Evolutionary conservation across 2,113 vertebrate species (phyloP), one percentile per base, ranked within the genome.

Genomic region (Oreocharis arfaki): DNA sequence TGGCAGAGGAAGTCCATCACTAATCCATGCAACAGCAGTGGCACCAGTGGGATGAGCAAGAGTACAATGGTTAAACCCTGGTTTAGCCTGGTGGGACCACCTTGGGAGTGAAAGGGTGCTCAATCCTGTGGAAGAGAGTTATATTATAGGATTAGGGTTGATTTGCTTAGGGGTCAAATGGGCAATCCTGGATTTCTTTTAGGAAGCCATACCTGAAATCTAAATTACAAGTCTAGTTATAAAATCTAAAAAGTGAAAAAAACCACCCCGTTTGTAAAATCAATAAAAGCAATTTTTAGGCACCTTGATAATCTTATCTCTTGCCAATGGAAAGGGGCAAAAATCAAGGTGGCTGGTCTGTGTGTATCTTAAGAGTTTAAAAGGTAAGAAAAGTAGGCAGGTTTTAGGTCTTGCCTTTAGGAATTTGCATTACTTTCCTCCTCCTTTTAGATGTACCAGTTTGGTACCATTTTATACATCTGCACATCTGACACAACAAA

Each of bases 111-210:
- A 93, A 96, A 95, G 90, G 85, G 82, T 87, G 78, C 55, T 91
- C 82, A 86, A 2, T 77, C 82, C 67, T 74, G 10, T 61, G 60
- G 75, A 95, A 91, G 39, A 59, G 33, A 52, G 46, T 93, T 85
- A 8, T 49, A 18, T 84, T 87, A 93, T 26, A 56, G 82, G 90
- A 97, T 96, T 91, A 91, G 50, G 46, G 55, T 77, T 88, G 42
- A 61, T 90, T 88, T 94, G 64, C 57, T 86, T 47, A 74, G 30
- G 21, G 78, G 67, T 95, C 83, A 81, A 37, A 75, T 71, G 87
- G 88, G 30, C 92, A 92, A 84, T 87, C 87, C 84, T 90, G 61
- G 65, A 89, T 96, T 91, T 94, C 83, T 93, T 87, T 82, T 39
- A 59, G 9, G 23, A 93, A 85, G 18, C 37, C 14, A 23, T 28